phyloP scores from a whole-genome alignment of 2,797 vertebrate species.

The Muscicapa comitata region DNA sequence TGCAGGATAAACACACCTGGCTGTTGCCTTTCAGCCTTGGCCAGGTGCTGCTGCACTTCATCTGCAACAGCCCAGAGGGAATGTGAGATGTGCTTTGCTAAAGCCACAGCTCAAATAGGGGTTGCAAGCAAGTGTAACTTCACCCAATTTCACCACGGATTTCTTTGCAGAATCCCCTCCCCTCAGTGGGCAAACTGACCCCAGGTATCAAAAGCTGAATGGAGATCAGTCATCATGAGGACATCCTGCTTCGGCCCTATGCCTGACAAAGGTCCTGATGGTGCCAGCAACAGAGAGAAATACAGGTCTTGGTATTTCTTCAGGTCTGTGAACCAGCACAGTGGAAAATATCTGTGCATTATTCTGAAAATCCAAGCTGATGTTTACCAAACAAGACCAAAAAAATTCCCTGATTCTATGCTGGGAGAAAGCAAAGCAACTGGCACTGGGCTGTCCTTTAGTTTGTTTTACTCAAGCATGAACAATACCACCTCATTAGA shows the following conservation, averaged over 20 bases:
- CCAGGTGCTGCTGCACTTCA: background rate
- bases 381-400: accelerated
- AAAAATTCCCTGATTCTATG: background rate
- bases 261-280: background rate
- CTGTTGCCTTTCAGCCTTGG: background rate
- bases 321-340: background rate
- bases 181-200: background rate
- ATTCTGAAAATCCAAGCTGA: background rate
- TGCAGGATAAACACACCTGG: accelerated
- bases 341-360: background rate
- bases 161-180: background rate
- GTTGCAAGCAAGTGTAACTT: background rate
- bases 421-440: background rate
- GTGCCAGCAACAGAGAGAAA: background rate
- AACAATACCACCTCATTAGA: background rate
- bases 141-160: background rate
- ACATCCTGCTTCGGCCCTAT: background rate
- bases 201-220: accelerated
- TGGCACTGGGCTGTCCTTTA: background rate
- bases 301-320: background rate
- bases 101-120: background rate
- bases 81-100: background rate
- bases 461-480: background rate
- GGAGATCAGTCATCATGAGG: background rate
- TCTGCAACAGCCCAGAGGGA: background rate